Percentiles rank a stretch among this genome's conserved stretches.
These are phyloP conservation scores for Lepus europaeus DNA, from an alignment of 2,113 vertebrate genomes.

Conservation along the genomic window DNA sequence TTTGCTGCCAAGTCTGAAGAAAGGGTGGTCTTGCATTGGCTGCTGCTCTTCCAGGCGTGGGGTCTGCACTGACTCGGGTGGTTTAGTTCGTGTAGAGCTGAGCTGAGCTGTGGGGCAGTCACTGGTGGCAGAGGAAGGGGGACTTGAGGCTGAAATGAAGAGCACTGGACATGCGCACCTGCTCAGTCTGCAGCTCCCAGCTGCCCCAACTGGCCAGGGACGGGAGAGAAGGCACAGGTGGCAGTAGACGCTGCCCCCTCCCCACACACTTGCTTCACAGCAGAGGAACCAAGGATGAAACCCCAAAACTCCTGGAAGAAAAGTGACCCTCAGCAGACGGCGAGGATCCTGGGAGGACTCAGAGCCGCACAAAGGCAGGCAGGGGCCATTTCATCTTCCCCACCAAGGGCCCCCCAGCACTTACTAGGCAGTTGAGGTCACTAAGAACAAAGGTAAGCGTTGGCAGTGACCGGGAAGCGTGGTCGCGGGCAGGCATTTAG, in stretches of 20 bases:
- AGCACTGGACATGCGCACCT: too few relatives aligned
- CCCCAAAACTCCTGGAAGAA: neutral
- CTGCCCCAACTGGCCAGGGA: neutral
- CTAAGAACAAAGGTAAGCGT: neutral
- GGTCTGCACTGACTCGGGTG: neutral
- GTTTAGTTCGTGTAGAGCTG: accelerated
- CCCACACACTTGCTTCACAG: neutral
- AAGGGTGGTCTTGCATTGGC: neutral
- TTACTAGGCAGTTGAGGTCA: neutral
- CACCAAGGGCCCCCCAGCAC: neutral
- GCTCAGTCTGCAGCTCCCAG: neutral
- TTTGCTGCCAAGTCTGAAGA: neutral
- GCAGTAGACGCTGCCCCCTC: neutral
- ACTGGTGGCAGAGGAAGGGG: neutral
- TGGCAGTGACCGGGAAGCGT: neutral
- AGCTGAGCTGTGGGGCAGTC: too few relatives aligned
- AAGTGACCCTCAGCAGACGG: too few relatives aligned
- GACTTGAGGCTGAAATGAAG: neutral
- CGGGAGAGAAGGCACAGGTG: too few relatives aligned
- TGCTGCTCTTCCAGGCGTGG: neutral
- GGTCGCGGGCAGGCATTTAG: too few relatives aligned
- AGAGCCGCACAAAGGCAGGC: neutral
- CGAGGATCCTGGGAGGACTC: neutral
- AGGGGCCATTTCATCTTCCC: neutral
- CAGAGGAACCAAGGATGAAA: neutral